These are phyloP conservation scores for Tenthredo mesomela DNA, from an alignment of 2,888 invertebrate species.

Conservation along the genomic window DNA sequence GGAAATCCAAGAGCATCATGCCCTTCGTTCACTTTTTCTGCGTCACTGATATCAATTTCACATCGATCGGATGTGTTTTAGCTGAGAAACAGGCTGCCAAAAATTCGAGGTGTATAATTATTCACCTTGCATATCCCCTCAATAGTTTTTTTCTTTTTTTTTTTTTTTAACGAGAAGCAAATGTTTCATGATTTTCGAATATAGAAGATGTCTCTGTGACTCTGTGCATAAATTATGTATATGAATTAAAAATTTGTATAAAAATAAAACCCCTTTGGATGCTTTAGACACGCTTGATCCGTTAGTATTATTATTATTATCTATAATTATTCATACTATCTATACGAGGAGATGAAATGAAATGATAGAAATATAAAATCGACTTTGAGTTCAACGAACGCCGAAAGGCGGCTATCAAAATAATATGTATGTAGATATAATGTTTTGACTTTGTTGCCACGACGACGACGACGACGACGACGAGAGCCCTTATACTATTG, in stretches of 20 bases:
- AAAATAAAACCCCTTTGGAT: background rate
- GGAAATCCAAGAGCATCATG: too few species aligned
- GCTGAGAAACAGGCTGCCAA: too few species aligned
- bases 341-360: background rate
- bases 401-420: background rate
- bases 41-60: too few species aligned
- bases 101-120: too few species aligned
- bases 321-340: background rate
- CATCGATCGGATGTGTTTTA: too few species aligned
- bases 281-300: background rate
- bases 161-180: background rate
- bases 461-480: constrained; percentile 34
- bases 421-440: background rate
- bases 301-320: background rate
- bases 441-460: constrained; percentile 36
- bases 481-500: background rate
- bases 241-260: background rate
- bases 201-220: too few species aligned
- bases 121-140: too few species aligned
- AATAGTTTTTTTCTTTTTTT: background rate
- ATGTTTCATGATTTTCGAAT: background rate
- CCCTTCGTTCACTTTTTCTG: too few species aligned
- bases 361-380: background rate
- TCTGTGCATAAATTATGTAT: background rate
- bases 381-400: background rate